Base-by-base conservation (phyloP, 1,140 invertebrate genomes). In the Lepidurus couesii region DNA sequence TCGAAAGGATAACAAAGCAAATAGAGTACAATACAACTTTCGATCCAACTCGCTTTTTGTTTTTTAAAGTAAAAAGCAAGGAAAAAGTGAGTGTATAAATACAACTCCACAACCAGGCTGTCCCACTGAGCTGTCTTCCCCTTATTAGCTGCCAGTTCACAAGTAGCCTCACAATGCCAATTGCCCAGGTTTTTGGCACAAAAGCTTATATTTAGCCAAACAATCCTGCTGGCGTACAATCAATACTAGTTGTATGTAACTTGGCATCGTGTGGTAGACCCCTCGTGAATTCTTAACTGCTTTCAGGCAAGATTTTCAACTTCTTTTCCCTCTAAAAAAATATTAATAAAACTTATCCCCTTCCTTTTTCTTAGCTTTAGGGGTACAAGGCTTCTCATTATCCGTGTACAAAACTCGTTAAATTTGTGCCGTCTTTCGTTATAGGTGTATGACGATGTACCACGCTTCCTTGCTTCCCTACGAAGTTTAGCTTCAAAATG, bases 101-200 rank as follows among this genome's bases (percentile, higher is more conserved):
- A 65, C 53, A 7, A 7, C 13, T 16, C 53, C 10, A 47, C 21
- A 65, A 65, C 16, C 16, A 65, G 13, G 53, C 16, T n/a, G 53
- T 7, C 53, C 53, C 45, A 13, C 53, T n/a, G 9, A 13, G 34
- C 16, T 65, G 53, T 21, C 16, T 10, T 16, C 21, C 53, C 21
- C 53, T 65, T 65, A 65, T 65, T 65, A 65, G 53, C 53, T 65
- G 53, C 53, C 53, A 65, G 13, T 65, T 65, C 21, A 9, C 13
- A 21, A 65, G 53, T 65, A 65, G 53, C 53, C 21, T 65, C 53
- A 65, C 53, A 65, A 65, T 65, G 53, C 53, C 53, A 65, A 65
- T 21, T 65, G 53, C 53, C 21, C 53, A 65, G 53, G 53, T 65
- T 65, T 47, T 65, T 65, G 53, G 53, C 53, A 65, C n/a, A 65